These are phyloP conservation scores for Poecilia velifera DNA, from an alignment of 2,797 vertebrate genomes.

Conservation along the genomic window DNA sequence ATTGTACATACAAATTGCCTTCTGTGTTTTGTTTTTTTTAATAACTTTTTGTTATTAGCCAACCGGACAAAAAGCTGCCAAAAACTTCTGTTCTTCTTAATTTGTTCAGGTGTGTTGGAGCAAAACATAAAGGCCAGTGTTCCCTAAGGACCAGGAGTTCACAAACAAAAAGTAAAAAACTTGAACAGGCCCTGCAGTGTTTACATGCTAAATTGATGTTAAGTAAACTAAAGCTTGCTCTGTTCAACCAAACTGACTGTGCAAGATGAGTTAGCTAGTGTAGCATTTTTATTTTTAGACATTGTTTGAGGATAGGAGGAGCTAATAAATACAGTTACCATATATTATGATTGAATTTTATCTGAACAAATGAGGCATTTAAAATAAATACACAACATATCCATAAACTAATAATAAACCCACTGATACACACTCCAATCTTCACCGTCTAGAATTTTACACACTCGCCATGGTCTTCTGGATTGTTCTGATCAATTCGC, in stretches of 20 bases:
- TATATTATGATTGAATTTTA: too few relatives aligned
- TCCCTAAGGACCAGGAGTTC: background rate
- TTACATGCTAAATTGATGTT: background rate
- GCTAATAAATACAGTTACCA: too few relatives aligned
- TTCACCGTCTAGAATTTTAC: background rate
- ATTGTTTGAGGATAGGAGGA: background rate
- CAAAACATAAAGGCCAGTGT: background rate
- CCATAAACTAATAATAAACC: background rate
- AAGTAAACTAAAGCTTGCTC: background rate
- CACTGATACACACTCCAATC: background rate
- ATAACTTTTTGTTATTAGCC: background rate
- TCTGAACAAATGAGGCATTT: background rate
- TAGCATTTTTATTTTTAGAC: background rate
- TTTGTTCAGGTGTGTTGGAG: background rate
- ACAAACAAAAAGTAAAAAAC: background rate
- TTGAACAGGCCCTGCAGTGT: background rate
- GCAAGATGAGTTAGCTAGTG: background rate
- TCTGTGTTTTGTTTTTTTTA: background rate
- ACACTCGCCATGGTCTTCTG: background rate
- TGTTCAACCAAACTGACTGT: background rate
- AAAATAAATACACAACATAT: background rate
- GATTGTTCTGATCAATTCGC: background rate
- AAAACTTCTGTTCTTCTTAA: background rate
- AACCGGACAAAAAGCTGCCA: background rate
- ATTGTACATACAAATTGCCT: background rate